Evolutionary conservation across 2,113 vertebrate species (phyloP), one percentile per base, ranked within the genome.

Genomic region (Piaya cayana): DNA sequence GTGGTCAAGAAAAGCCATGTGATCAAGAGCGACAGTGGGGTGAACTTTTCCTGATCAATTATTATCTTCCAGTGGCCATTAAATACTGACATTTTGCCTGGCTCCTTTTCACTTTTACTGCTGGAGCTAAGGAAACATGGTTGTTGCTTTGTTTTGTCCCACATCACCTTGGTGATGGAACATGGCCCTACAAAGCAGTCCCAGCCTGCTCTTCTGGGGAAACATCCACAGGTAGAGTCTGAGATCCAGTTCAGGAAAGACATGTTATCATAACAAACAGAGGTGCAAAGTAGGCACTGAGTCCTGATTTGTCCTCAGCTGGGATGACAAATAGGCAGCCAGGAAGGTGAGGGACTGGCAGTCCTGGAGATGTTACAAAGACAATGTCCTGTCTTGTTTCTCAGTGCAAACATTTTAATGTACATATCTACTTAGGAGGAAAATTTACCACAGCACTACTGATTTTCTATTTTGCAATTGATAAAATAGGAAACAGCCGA

Each of bases 81-180:
- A 42, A 67, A 29, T 56, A 77, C 25, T 13, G 22, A 30, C 49
- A 42, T 25, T 65, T 29, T 56, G 27, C 8, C n/a, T 72, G 29
- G 34, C 30, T 75, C 64, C 20, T 47, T 47, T 18, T 70, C 43
- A 69, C 68, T 58, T 60, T 29, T 56, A 42, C 32, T 60, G 21
- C 8, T 25, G 45, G 59, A 42, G 2, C 45, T 43, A 32, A 90
- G n/a, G 37, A 50, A 55, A 29, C 2, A 1, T 0, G 1, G 29
- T 6, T 27, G 29, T 55, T 26, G 25, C 19, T 84, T 81, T 12
- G 8, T 45, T 67, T 58, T 56, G 27, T 81, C 30, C 29, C 42
- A 37, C 29, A 39, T 71, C 67, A 39, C 64, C 84, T 47, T 15
- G 64, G 39, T 63, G 64, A 95, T 20, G 34, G 68, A 30, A 74